These are phyloP conservation scores for Hedychridium roseum DNA, from an alignment of 2,888 invertebrate genomes.

Conservation along the genomic window DNA sequence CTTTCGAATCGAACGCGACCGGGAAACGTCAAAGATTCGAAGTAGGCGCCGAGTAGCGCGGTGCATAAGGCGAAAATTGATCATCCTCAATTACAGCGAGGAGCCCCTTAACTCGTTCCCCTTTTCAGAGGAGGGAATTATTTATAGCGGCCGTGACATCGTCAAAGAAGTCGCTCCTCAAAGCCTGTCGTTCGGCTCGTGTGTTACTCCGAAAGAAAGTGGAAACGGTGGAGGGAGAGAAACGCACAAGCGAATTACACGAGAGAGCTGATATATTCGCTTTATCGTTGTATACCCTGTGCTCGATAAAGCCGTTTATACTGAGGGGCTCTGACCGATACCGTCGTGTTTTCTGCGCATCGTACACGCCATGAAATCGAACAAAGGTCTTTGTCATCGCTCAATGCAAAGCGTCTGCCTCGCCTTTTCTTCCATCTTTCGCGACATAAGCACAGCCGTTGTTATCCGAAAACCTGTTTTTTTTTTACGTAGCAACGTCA, in stretches of 20 bases:
- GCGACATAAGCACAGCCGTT: too few species aligned
- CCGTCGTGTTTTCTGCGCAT: conserved; percentile 28
- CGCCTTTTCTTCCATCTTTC: too few species aligned
- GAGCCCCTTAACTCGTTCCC: neutral
- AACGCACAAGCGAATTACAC: conserved; percentile 26
- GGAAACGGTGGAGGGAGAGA: conserved; percentile 9
- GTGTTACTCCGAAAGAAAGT: neutral
- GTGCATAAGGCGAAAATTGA: neutral
- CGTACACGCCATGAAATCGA: conserved; percentile 22
- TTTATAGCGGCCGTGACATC: neutral
- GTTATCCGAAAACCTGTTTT: too few species aligned
- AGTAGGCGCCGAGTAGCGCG: neutral
- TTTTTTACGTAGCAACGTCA: too few species aligned
- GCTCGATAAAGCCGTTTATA: conserved; percentile 38
- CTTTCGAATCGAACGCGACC: too few species aligned
- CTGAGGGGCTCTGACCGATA: conserved; percentile 50
- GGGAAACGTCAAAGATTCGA: neutral
- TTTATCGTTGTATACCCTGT: conserved; percentile 42
- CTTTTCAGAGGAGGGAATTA: neutral
- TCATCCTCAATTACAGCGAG: neutral
- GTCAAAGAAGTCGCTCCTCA: too few species aligned
- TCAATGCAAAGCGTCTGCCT: too few species aligned
- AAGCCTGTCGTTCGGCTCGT: neutral
- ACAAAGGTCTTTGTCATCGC: conserved; percentile 26
- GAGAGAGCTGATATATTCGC: conserved; percentile 25